A percentile compares a stretch with the other conserved stretches of the same genome.
These are phyloP conservation scores for Psix sp. DNA, from an alignment of 1,140 invertebrate genomes.

Conservation along the genomic window DNA sequence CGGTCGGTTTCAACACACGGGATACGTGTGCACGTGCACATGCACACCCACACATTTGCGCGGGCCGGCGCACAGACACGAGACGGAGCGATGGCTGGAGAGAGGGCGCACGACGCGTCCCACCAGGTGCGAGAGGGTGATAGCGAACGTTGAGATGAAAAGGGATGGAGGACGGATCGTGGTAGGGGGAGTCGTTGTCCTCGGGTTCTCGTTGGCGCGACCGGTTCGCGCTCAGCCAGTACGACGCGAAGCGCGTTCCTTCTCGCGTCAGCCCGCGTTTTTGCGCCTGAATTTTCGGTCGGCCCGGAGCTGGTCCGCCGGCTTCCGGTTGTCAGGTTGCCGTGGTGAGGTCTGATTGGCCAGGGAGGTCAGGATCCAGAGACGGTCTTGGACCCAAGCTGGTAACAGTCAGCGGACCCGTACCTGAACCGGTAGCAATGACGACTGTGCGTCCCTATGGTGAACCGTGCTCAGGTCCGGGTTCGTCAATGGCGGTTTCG, in stretches of 20 bases:
- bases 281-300: background rate
- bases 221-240: slow-evolving; percentile 44
- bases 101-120: background rate
- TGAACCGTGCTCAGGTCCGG: background rate
- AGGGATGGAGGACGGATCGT: slow-evolving; percentile 28
- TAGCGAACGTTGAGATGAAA: slow-evolving; percentile 16
- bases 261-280: slow-evolving; percentile 18
- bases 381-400: slow-evolving; percentile 8
- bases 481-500: background rate
- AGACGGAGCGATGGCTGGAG: slow-evolving; percentile 16
- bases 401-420: slow-evolving; percentile 23
- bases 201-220: slow-evolving; percentile 38
- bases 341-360: background rate
- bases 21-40: slow-evolving; percentile 9
- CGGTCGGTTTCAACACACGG: slow-evolving; percentile 28
- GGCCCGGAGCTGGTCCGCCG: background rate
- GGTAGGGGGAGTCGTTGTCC: slow-evolving; percentile 58
- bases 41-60: slow-evolving; percentile 3
- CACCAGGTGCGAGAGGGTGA: slow-evolving; percentile 4
- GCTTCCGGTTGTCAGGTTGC: too few relatives aligned
- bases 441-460: slow-evolving; percentile 12
- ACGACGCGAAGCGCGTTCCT: slow-evolving; percentile 52
- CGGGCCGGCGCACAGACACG: slow-evolving; percentile 9
- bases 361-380: background rate
- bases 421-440: slow-evolving; percentile 14